phyloP scores from a whole-genome alignment of 2,113 vertebrate species.

The Phrynosoma platyrhinos region DNA sequence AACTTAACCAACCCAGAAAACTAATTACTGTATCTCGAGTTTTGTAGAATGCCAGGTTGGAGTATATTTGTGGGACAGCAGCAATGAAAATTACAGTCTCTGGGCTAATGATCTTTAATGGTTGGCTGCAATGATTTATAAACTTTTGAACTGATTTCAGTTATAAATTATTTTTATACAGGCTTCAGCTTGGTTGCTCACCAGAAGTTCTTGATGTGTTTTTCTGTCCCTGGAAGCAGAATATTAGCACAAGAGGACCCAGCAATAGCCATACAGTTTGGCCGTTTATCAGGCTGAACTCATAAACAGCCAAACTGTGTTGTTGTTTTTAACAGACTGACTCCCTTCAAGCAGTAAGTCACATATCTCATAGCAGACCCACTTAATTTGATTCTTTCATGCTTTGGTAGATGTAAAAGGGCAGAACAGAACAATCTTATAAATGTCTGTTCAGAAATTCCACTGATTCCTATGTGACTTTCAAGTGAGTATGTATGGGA shows the following conservation, averaged over 20 bases:
- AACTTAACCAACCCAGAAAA: neutral
- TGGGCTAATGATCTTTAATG: neutral
- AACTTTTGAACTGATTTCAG: conserved; percentile 29
- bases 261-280: neutral
- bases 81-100: neutral
- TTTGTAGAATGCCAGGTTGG: conserved; percentile 5
- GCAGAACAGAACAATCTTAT: neutral
- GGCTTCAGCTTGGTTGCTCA: conserved; percentile 47
- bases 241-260: neutral
- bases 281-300: accelerated
- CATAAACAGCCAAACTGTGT: neutral
- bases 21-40: neutral
- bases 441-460: neutral
- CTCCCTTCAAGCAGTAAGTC: neutral
- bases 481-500: neutral
- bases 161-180: conserved; percentile 40
- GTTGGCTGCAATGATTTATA: neutral
- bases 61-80: neutral
- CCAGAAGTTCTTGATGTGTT: conserved; percentile 57
- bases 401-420: neutral
- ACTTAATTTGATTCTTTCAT: neutral
- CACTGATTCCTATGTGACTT: neutral
- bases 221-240: conserved; percentile 32
- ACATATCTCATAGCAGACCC: neutral
- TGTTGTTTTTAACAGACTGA: neutral